Percentiles rank a stretch among this genome's conserved stretches.
Conservation (phyloP, 2,113 vertebrate species). For the Oryctolagus cuniculus region DNA sequence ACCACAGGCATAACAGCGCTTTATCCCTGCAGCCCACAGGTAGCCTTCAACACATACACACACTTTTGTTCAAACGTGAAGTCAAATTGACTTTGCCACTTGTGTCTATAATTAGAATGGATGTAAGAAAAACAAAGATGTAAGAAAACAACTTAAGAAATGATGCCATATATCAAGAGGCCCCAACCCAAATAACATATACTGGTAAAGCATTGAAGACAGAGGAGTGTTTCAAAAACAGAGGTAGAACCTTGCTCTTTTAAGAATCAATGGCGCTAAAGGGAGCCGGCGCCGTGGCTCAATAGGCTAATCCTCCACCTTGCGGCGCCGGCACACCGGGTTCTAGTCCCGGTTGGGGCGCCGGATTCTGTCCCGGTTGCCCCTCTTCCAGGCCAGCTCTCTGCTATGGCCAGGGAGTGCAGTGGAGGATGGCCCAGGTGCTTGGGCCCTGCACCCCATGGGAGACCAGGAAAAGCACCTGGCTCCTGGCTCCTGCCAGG, state of each 20-base stretch:
- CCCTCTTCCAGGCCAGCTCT: too few relatives aligned
- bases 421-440: too few relatives aligned
- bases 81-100: neutral
- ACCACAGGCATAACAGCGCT: neutral
- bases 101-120: neutral
- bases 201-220: neutral
- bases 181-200: slow-evolving; percentile 27
- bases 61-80: neutral
- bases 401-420: too few relatives aligned
- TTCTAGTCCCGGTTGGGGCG: too few relatives aligned
- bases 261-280: neutral
- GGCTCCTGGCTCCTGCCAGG: too few relatives aligned
- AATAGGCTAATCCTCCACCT: too few relatives aligned
- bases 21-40: neutral
- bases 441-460: too few relatives aligned
- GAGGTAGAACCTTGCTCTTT: neutral
- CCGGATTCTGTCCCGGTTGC: too few relatives aligned
- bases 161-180: slow-evolving; percentile 3
- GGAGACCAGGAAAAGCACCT: too few relatives aligned
- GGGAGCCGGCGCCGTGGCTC: too few relatives aligned
- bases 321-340: too few relatives aligned
- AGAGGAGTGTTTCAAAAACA: neutral
- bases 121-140: neutral
- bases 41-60: neutral
- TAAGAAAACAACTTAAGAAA: slow-evolving; percentile 36